These are phyloP conservation scores for Halocaridina rubra DNA, from an alignment of 2,888 invertebrate species.

Conservation along the genomic window DNA sequence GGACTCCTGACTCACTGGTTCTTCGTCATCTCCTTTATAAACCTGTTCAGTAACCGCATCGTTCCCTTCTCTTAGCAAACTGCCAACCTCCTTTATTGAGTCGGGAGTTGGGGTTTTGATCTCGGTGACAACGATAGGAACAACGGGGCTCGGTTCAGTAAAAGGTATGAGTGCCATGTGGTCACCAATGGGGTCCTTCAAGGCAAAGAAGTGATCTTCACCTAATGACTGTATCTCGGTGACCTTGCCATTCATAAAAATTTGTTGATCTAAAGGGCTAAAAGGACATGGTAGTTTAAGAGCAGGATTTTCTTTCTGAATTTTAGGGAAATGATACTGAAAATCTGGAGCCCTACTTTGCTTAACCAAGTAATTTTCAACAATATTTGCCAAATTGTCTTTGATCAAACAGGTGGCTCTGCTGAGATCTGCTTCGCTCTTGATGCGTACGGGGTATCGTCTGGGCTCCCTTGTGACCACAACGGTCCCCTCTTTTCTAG, in stretches of 20 bases:
- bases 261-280: neutral
- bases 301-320: constrained; percentile 16
- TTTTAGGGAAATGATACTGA: constrained; percentile 12
- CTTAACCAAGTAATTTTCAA: constrained; percentile 56
- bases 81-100: neutral
- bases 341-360: constrained; percentile 11
- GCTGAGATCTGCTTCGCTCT: constrained; percentile 53
- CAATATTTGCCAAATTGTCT: constrained; percentile 61
- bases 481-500: neutral
- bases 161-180: too few relatives aligned
- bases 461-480: constrained; percentile 50
- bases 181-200: too few relatives aligned
- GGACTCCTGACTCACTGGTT: neutral
- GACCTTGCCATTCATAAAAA: neutral
- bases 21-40: too few relatives aligned
- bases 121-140: neutral
- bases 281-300: constrained; percentile 5
- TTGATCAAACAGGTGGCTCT: constrained; percentile 55
- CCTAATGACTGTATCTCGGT: neutral
- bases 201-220: neutral
- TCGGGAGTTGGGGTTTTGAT: neutral
- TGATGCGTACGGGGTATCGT: constrained; percentile 44
- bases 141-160: neutral
- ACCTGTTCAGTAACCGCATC: neutral
- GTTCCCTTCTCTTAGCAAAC: neutral